Evolutionary conservation across 23 tunicate species (phyloP).

Genomic region (Trididemnum clinides): DNA sequence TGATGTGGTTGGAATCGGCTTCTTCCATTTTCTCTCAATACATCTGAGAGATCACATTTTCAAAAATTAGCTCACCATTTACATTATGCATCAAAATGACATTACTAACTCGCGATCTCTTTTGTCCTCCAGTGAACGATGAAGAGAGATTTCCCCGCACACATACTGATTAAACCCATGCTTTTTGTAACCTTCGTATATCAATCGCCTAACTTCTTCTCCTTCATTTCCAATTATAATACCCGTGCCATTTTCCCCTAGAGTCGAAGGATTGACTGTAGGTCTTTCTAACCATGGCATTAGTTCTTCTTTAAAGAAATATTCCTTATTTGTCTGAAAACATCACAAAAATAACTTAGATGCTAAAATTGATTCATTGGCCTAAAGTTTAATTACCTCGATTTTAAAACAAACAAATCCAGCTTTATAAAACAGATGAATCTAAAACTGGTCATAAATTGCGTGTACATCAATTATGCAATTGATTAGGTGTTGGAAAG

Average conservation of each 20-base stretch:
- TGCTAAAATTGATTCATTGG: too few relatives aligned
- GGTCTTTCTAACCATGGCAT: constrained; percentile 61
- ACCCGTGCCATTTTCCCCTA: constrained; percentile 83
- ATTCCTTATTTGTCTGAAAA: too few relatives aligned
- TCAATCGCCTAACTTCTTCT: constrained; percentile 24
- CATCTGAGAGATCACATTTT: too few relatives aligned
- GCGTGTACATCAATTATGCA: too few relatives aligned
- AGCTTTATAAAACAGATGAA: too few relatives aligned
- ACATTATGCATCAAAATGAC: too few relatives aligned
- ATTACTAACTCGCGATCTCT: constrained; percentile 83
- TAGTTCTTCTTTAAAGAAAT: constrained; percentile 69
- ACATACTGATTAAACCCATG: constrained; percentile 96
- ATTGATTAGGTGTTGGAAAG: too few relatives aligned
- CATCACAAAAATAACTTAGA: too few relatives aligned
- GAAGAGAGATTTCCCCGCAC: constrained; percentile 88
- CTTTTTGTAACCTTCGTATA: constrained; percentile 88
- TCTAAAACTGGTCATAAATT: too few relatives aligned
- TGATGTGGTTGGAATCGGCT: constrained; percentile 85
- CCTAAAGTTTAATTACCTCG: too few relatives aligned
- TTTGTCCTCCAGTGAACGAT: constrained; percentile 67
- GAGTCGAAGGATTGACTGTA: constrained; percentile 24
- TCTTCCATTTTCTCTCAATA: constrained; percentile 68
- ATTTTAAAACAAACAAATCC: too few relatives aligned
- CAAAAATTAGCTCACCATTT: too few relatives aligned
- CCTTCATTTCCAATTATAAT: constrained; percentile 24